These are phyloP conservation scores for Sterrhoptilus dennistouni DNA, from an alignment of 2,113 vertebrate species.

Conservation along the genomic window DNA sequence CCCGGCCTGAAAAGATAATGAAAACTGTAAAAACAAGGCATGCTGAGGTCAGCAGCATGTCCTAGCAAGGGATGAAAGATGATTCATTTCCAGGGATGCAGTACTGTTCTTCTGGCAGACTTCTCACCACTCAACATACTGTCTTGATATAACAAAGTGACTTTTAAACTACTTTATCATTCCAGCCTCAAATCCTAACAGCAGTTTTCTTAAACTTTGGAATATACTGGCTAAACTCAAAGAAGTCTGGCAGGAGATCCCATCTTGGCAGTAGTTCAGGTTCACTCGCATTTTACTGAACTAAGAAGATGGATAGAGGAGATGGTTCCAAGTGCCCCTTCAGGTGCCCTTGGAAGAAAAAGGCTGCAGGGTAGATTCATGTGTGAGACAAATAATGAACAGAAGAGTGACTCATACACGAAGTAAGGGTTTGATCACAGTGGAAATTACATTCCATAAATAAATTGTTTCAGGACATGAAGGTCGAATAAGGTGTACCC, in stretches of 20 bases:
- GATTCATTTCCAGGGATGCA: neutral
- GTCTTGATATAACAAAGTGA: neutral
- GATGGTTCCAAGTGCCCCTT: neutral
- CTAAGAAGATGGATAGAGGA: fast-evolving
- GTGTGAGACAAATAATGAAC: neutral
- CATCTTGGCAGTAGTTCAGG: neutral
- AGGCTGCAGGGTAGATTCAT: neutral
- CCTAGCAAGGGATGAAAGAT: neutral
- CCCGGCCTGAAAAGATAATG: neutral
- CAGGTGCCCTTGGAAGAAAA: neutral
- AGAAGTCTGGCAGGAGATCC: neutral
- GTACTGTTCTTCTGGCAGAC: neutral
- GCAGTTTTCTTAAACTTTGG: neutral
- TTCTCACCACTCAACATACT: neutral
- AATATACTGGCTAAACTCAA: neutral
- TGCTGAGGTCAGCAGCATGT: neutral
- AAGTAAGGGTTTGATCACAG: neutral
- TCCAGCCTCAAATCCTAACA: neutral
- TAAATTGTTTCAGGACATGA: neutral
- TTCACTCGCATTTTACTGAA: neutral
- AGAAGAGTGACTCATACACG: neutral
- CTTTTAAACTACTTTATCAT: neutral
- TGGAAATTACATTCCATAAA: neutral
- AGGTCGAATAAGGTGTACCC: neutral
- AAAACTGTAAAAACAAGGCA: neutral